These are phyloP conservation scores for Periophthalmodon schlosseri DNA, from an alignment of 2,113 vertebrate genomes.

Conservation along the genomic window DNA sequence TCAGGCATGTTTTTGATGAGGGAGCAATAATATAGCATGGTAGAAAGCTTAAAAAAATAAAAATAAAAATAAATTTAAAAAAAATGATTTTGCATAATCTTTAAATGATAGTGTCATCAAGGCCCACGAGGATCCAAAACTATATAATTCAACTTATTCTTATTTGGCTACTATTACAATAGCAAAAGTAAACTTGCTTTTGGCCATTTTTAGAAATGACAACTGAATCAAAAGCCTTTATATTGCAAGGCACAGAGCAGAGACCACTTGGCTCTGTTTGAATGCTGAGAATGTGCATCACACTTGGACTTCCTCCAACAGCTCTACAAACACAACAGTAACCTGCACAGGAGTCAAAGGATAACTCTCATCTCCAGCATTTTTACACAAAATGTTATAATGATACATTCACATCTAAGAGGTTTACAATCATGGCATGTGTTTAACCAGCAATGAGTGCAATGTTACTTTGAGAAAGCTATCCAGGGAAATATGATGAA, in stretches of 20 bases:
- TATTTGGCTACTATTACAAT: too few relatives aligned
- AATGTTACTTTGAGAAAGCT: slow-evolving; percentile 45
- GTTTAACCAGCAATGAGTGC: slow-evolving; percentile 27
- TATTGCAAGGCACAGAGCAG: not conserved
- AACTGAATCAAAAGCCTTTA: not conserved
- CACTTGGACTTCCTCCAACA: slow-evolving; percentile 61
- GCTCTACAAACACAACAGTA: slow-evolving; percentile 41
- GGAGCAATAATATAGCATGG: too few relatives aligned
- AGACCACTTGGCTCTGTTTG: slow-evolving; percentile 21
- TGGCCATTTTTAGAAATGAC: slow-evolving; percentile 12
- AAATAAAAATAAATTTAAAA: too few relatives aligned
- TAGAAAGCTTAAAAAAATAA: too few relatives aligned
- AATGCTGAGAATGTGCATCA: slow-evolving; percentile 32
- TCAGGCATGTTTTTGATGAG: too few relatives aligned
- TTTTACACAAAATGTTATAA: not conserved
- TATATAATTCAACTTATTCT: too few relatives aligned
- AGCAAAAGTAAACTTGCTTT: not conserved
- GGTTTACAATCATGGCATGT: slow-evolving; percentile 4
- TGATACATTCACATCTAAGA: not conserved
- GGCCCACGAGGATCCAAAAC: not conserved
- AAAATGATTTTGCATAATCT: too few relatives aligned
- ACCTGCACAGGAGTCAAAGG: slow-evolving; percentile 35
- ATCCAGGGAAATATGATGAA: slow-evolving; percentile 65
- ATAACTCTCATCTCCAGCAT: not conserved
- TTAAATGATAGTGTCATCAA: too few relatives aligned